Conservation (phyloP, 2,888 invertebrate genomes). For the Phragmatobia fuliginosa region DNA sequence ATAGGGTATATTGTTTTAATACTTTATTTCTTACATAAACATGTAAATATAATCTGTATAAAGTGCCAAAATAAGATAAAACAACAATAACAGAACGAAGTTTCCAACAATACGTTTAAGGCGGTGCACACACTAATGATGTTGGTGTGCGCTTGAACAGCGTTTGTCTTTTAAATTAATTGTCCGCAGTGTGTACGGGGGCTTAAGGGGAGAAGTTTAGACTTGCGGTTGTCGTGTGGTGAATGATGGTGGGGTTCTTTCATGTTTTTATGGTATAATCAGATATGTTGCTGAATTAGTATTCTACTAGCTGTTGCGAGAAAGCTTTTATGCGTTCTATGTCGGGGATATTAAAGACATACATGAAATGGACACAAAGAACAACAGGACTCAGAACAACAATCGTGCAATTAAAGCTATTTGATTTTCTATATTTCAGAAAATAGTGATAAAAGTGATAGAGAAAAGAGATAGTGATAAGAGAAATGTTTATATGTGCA, state of each 20-base stretch:
- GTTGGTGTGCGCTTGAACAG: constrained; percentile 71
- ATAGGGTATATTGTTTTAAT: no score
- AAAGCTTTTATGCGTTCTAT: no score
- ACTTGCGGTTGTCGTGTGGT: constrained; percentile 20
- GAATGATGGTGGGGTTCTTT: constrained; percentile 22
- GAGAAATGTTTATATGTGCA: no score
- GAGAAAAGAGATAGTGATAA: no score
- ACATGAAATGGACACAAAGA: no score
- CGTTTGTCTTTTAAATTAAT: constrained; percentile 82
- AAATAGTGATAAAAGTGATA: no score
- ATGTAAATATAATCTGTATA: background rate
- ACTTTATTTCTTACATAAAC: no score
- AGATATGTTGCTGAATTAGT: background rate
- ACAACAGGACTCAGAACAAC: no score
- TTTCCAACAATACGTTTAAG: constrained; percentile 43
- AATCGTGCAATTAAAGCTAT: no score
- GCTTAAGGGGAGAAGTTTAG: constrained; percentile 42
- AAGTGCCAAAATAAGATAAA: background rate
- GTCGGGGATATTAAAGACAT: no score
- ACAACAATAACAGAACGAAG: constrained; percentile 19
- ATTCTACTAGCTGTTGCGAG: no score
- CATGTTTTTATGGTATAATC: constrained; percentile 9
- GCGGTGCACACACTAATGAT: constrained; percentile 74
- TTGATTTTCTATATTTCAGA: no score
- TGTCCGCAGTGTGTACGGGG: constrained; percentile 55